These are phyloP conservation scores for Cataglyphis cursor DNA, from an alignment of 2,888 invertebrate species.

Conservation along the genomic window DNA sequence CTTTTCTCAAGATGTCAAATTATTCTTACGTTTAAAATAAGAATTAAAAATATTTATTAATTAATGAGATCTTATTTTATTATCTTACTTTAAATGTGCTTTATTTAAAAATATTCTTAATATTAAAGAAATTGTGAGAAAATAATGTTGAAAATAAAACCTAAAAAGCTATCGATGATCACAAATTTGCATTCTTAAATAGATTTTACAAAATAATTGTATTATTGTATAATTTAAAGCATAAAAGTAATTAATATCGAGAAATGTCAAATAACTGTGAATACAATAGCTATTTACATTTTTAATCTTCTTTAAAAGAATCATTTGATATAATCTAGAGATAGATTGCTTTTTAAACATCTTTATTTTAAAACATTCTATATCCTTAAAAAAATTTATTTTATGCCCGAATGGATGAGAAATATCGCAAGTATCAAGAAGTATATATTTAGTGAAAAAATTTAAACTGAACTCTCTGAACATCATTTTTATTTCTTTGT, in stretches of 20 bases:
- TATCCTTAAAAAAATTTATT: neutral
- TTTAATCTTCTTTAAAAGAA: constrained; percentile 1
- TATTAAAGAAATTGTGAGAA: neutral
- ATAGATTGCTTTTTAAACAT: neutral
- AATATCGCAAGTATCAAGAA: constrained; percentile 7
- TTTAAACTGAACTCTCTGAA: constrained; percentile 31
- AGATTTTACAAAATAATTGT: neutral
- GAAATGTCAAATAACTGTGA: neutral
- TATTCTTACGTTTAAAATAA: neutral
- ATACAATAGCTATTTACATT: neutral
- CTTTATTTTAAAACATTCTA: neutral
- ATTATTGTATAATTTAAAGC: neutral
- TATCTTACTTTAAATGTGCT: neutral
- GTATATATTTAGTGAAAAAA: neutral
- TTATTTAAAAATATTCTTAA: neutral
- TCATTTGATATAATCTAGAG: neutral
- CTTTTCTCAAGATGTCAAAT: neutral
- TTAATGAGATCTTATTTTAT: neutral
- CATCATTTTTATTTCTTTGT: constrained; percentile 35
- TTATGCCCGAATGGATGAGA: neutral
- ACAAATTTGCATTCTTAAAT: neutral
- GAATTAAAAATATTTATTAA: neutral
- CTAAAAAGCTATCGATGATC: neutral
- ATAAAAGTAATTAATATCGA: neutral
- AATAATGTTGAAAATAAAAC: neutral